Base-by-base conservation (phyloP, 2,113 vertebrate species). In the Pelodiscus sinensis region DNA sequence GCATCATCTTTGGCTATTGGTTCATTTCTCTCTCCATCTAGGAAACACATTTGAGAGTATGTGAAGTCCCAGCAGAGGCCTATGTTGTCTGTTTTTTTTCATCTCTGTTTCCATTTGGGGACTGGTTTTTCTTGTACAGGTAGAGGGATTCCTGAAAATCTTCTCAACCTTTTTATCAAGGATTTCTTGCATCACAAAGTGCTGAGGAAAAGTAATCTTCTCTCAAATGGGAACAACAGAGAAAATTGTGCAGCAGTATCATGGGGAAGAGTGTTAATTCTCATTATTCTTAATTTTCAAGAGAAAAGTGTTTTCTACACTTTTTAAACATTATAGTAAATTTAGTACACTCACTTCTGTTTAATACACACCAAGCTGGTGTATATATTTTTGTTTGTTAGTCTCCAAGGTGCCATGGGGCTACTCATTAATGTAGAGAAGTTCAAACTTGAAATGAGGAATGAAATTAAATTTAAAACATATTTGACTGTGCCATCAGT, bases 381-480 rank as follows among this genome's bases (percentile, higher is more conserved):
- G 52, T 12, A 14, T 54, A 44, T 44, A 44, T 44, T 44, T 44
- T 44, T 44, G 44, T 44, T 44, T 44, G 44, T 44, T 44, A 44
- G 44, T 44, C 44, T 44, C 44, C 2, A 44, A 44, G 44, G 44
- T 44, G 44, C 44, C 44, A 44, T 44, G 44, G 44, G 5, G 44
- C 44, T 44, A 44, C 44, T 44, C 44, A 44, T 44, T 94, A 93
- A 87, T 87, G 85, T 90, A 92, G 94, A 90, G 92, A 93, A 90
- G 80, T 18, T 97, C 92, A 94, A 92, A 94, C 96, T 79, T 92
- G 89, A 91, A 88, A 84, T 96, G 92, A 94, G 93, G 94, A 95
- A 81, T 85, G 44, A 88, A 95, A 94, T 96, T 92, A 95, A 92
- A 95, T 96, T 96, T 94, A 85, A 96, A 96, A 93, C 86, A 86